Evolutionary conservation across 2,797 vertebrate genomes (phyloP).

Genomic region (Poeciliopsis infans): DNA sequence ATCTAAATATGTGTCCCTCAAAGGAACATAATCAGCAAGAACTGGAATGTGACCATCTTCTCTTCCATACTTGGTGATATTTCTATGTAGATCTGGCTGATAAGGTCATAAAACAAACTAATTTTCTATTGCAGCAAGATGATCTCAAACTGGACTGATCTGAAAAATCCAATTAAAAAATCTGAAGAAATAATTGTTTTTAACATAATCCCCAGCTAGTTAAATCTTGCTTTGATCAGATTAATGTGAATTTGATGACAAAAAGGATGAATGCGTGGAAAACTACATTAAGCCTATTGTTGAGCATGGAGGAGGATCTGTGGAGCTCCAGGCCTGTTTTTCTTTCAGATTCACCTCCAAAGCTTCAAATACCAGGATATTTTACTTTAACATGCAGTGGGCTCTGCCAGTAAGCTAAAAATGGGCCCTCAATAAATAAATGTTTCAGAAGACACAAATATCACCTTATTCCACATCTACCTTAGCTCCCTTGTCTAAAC

Average conservation of each 20-base stretch:
- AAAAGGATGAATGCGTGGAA: background rate
- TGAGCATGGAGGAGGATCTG: no score
- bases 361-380: background rate
- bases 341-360: background rate
- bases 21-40: background rate
- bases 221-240: background rate
- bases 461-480: background rate
- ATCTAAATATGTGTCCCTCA: background rate
- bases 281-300: background rate
- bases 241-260: background rate
- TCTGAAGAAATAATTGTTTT: background rate
- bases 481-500: background rate
- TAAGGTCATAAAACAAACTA: background rate
- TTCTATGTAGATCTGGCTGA: background rate
- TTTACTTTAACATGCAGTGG: background rate
- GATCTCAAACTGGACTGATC: background rate
- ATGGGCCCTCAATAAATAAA: background rate
- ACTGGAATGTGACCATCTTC: background rate
- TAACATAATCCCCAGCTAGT: background rate
- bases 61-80: background rate
- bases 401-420: background rate
- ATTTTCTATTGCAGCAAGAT: background rate
- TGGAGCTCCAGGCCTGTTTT: no score
- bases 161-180: background rate
- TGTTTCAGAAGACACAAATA: background rate